Base-by-base conservation (phyloP, 2,888 invertebrate species). In the Euclidia mi region DNA sequence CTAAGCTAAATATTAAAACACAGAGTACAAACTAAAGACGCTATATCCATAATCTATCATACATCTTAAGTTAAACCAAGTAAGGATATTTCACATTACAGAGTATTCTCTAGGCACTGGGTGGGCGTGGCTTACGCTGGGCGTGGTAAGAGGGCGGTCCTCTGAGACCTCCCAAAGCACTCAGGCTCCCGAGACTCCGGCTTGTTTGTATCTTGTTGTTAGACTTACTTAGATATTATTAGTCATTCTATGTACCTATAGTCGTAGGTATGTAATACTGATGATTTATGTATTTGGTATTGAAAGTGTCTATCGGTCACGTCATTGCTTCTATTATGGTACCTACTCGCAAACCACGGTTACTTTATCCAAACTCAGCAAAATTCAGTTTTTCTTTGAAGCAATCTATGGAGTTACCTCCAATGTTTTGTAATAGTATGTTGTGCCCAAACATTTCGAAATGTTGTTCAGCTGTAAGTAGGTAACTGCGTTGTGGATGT, bases 151-250 rank as follows among this genome's bases (percentile, higher is more conserved):
- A 74, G 82, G 89, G 84, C 87, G 86, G 88, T 78, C 86, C 85
- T 84, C 66, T 58, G 90, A 81, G 91, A 79, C 90, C 88, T 92
- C 92, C 91, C 90, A 86, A 75, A 82, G 87, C 87, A 87, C 87
- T 87, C 79, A 70, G 80, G 83, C 87, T 84, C 79, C 69, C 58
- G 84, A 87, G 86, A 83, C 77, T 76, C 75, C 75, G 79, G 89
- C 87, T 90, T 88, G 88, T 88, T 88, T 82, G 86, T 86, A 80
- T 84, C 70, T 82, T 87, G 78, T 80, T 81, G 81, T 79, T 81
- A 72, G 66, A 71, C 65, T 47, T 38, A 52, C 48, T 71, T 66
- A 32, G 61, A 61, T 71, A 63, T 68, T 53, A 59, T 42, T 65
- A 70, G 65, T 65, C 15, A 67, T 69, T 50, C 42, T 62, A 56